A percentile compares a stretch with the other conserved stretches of the same genome.
Evolutionary conservation across 2,888 invertebrate species (phyloP).

Genomic region (Epiblema foenella): DNA sequence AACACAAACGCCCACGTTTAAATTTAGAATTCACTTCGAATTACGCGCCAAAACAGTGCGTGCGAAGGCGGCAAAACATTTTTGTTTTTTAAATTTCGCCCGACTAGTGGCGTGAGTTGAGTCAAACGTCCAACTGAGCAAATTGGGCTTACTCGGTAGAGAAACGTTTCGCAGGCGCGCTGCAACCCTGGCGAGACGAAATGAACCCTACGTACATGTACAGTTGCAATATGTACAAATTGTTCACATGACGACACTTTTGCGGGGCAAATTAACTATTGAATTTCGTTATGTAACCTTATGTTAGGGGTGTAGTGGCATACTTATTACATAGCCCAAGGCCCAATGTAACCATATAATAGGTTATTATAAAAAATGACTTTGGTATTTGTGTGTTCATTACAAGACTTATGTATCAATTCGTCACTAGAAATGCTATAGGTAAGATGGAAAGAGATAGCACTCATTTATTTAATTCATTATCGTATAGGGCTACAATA

Average conservation of each 20-base stretch:
- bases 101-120: constrained; percentile 34
- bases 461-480: too few species aligned
- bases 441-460: too few species aligned
- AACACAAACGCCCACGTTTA: constrained; percentile 36
- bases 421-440: too few species aligned
- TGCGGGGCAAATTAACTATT: constrained; percentile 4
- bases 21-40: constrained; percentile 40
- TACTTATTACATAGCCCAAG: background rate
- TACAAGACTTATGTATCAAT: too few species aligned
- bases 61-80: constrained; percentile 28
- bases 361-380: too few species aligned
- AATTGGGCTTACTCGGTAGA: constrained; percentile 34
- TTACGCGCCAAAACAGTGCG: constrained; percentile 38
- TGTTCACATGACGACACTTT: constrained; percentile 26
- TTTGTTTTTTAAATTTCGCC: constrained; percentile 20
- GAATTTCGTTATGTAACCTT: background rate
- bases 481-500: too few species aligned
- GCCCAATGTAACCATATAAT: background rate
- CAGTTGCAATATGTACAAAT: constrained; percentile 26
- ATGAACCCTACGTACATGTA: constrained; percentile 26
- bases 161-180: constrained; percentile 40
- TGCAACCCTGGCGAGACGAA: constrained; percentile 36
- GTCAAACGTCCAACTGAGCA: constrained; percentile 43
- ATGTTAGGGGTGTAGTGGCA: too few species aligned
- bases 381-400: too few species aligned